Evolutionary conservation across 1,140 invertebrate species (phyloP).

Genomic region (Ips typographus): DNA sequence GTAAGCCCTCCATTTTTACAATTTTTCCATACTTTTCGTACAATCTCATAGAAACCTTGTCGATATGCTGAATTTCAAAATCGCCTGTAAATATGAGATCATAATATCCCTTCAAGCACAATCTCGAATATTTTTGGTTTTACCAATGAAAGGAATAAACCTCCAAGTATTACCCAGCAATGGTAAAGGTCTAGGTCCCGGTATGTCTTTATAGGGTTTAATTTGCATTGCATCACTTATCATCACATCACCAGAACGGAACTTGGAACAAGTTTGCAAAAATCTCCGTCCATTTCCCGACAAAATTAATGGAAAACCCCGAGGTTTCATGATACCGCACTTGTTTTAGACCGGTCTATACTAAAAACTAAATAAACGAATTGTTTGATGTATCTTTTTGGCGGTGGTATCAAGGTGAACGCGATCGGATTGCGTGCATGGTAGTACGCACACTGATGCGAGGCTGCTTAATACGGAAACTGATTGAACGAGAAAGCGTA

Average conservation of each 20-base stretch:
- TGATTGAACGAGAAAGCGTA: too few species aligned
- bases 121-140: slow-evolving; percentile 54
- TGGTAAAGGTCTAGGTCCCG: slow-evolving; percentile 77
- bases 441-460: too few species aligned
- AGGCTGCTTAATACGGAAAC: too few species aligned
- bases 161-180: slow-evolving; percentile 81
- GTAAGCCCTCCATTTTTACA: slow-evolving; percentile 69
- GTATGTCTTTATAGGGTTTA: slow-evolving; percentile 69
- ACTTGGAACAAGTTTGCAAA: slow-evolving; percentile 14
- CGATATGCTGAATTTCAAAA: slow-evolving; percentile 53
- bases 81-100: slow-evolving; percentile 38
- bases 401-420: too few species aligned
- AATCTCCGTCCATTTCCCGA: neutral
- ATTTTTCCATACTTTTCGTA: slow-evolving; percentile 76
- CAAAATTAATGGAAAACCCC: neutral
- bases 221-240: slow-evolving; percentile 6
- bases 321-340: too few species aligned
- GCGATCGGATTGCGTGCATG: too few species aligned
- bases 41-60: slow-evolving; percentile 70
- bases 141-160: slow-evolving; percentile 62
- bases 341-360: too few species aligned
- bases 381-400: too few species aligned
- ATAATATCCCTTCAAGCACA: neutral
- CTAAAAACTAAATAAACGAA: too few species aligned
- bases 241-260: slow-evolving; percentile 7